Evolutionary conservation across 2,888 invertebrate species (phyloP).

Genomic region (Pyrocoelia pectoralis): DNA sequence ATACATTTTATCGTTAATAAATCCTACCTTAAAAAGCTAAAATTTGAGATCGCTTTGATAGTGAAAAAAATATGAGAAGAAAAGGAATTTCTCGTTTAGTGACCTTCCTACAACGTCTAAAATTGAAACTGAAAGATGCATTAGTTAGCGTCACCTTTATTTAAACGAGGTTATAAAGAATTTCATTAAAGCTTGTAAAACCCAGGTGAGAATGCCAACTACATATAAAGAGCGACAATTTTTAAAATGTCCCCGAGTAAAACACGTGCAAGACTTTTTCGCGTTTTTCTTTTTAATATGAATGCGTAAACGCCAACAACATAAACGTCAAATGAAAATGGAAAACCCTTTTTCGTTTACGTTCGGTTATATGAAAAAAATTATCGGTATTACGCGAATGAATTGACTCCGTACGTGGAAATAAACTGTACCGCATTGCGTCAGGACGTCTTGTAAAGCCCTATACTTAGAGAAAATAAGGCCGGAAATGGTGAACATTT

Average conservation of each 20-base stretch:
- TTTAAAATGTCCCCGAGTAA: neutral
- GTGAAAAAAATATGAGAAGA: neutral
- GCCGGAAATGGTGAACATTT: slow-evolving; percentile 35
- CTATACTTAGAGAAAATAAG: slow-evolving; percentile 38
- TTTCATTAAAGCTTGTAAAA: slow-evolving; percentile 1
- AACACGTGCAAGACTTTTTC: neutral
- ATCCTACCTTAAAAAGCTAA: neutral
- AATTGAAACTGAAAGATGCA: slow-evolving; percentile 1
- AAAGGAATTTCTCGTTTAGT: neutral
- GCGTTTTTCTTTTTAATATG: neutral
- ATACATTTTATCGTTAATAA: neutral
- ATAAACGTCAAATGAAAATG: slow-evolving; percentile 10
- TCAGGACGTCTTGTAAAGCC: slow-evolving; percentile 39
- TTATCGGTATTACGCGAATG: slow-evolving; percentile 31
- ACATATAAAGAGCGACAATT: neutral
- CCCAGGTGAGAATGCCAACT: neutral
- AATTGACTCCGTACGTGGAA: slow-evolving; percentile 32
- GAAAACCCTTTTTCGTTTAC: slow-evolving; percentile 24
- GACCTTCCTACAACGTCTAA: neutral
- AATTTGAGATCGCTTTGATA: neutral
- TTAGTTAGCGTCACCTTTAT: slow-evolving; percentile 1
- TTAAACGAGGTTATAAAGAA: slow-evolving; percentile 1
- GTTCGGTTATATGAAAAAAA: slow-evolving; percentile 28
- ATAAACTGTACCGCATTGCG: slow-evolving; percentile 43
- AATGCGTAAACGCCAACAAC: neutral